Evolutionary conservation across 1,140 invertebrate species (phyloP).

Genomic region (Dendroctonus ponderosae): DNA sequence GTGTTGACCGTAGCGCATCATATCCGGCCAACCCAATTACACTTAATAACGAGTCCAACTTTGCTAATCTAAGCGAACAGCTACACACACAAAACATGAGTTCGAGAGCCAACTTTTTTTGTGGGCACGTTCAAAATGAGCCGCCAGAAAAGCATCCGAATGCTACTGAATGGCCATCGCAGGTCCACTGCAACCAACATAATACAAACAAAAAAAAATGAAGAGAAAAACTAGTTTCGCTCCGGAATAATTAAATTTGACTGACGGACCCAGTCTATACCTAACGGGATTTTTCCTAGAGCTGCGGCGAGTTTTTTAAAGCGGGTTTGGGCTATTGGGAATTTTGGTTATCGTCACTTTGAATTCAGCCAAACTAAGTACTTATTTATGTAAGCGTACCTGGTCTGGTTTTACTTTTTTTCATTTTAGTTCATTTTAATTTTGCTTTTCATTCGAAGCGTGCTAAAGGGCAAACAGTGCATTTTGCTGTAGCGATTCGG

Average conservation of each 20-base stretch:
- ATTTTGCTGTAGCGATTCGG: too few species aligned
- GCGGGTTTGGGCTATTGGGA: neutral
- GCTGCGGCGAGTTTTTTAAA: conserved; percentile 13
- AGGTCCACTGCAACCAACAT: conserved; percentile 29
- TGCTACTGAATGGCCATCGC: conserved; percentile 34
- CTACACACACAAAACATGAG: conserved; percentile 8
- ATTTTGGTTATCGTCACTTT: conserved; percentile 16
- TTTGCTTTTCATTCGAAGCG: too few species aligned
- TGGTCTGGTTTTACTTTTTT: too few species aligned
- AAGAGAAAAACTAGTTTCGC: conserved; percentile 35
- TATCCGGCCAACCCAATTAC: conserved; percentile 9
- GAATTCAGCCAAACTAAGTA: too few species aligned
- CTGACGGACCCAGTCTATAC: conserved; percentile 33
- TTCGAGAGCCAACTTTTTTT: conserved; percentile 23
- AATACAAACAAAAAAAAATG: conserved; percentile 24
- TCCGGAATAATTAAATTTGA: conserved; percentile 37
- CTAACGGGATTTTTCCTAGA: conserved; percentile 34
- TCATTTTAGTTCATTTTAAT: too few species aligned
- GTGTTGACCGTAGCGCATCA: too few species aligned
- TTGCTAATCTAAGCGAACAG: conserved; percentile 25
- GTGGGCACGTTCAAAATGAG: conserved; percentile 28
- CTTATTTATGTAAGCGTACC: too few species aligned
- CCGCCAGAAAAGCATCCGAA: conserved; percentile 34
- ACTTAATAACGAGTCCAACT: conserved; percentile 20
- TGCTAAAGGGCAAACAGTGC: too few species aligned